phyloP scores from a whole-genome alignment of 2,888 invertebrate species.

The Alloscopus bannaensis region DNA sequence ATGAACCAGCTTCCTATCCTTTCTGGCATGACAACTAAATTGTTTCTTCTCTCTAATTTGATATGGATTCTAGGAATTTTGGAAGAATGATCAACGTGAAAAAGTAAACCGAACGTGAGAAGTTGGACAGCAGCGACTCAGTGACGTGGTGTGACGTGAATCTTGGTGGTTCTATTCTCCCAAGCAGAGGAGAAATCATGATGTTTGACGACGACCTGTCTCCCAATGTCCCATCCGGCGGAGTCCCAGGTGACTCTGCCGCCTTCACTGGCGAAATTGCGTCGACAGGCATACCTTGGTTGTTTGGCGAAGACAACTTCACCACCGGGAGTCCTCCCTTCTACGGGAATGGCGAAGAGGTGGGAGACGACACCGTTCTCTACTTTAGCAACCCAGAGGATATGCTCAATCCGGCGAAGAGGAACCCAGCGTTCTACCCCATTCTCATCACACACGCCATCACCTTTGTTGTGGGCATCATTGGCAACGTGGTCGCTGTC shows the following conservation, averaged over 20 bases:
- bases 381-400: conserved; percentile 74
- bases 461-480: conserved; percentile 76
- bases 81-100: too few relatives aligned
- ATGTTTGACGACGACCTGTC: background rate
- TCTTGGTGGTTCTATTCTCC: background rate
- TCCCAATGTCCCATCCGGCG: background rate
- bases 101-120: too few relatives aligned
- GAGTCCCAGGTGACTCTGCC: background rate
- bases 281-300: background rate
- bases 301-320: conserved; percentile 32
- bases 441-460: conserved; percentile 74
- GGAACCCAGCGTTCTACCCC: conserved; percentile 74
- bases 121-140: too few relatives aligned
- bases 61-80: too few relatives aligned
- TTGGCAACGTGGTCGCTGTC: conserved; percentile 77
- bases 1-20: too few relatives aligned
- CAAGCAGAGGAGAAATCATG: background rate
- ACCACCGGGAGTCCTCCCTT: conserved; percentile 25
- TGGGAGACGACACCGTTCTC: conserved; percentile 29
- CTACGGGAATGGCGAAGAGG: background rate
- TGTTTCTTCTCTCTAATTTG: too few relatives aligned
- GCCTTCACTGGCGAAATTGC: background rate
- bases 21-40: too few relatives aligned
- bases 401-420: conserved; percentile 74
- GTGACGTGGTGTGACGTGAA: background rate